Conservation (phyloP, 2,888 invertebrate genomes). For the Eugnorisma glareosa region DNA sequence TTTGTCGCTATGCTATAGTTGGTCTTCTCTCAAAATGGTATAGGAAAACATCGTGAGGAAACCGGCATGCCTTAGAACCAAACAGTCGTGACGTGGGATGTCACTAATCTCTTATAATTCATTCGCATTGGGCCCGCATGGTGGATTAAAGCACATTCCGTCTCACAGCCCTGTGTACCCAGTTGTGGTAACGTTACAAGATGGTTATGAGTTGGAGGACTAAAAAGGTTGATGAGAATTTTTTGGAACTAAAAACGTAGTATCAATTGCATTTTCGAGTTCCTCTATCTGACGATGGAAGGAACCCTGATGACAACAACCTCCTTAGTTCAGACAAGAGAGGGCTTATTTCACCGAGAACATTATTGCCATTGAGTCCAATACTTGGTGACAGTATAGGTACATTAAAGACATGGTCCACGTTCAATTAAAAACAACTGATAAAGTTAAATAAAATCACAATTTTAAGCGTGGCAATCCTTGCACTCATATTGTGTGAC, state of each 20-base stretch:
- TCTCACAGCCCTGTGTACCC: neutral
- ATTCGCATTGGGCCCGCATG: neutral
- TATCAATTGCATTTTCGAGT: neutral
- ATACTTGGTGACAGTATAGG: neutral
- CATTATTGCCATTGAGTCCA: neutral
- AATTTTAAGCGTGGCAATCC: conserved; percentile 49
- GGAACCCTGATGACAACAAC: neutral
- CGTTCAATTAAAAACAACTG: neutral
- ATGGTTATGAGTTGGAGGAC: neutral
- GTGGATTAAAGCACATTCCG: neutral
- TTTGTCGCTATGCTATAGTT: neutral
- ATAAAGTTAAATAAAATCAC: neutral
- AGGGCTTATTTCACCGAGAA: neutral
- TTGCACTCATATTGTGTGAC: conserved; percentile 48
- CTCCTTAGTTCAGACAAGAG: neutral
- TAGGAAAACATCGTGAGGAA: neutral
- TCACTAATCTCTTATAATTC: no score
- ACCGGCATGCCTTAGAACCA: neutral
- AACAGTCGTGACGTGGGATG: neutral
- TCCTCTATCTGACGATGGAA: neutral
- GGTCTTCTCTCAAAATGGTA: neutral
- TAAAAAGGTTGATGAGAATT: neutral
- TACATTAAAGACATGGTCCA: neutral
- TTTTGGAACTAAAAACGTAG: neutral
- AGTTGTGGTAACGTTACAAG: neutral